Conservation (phyloP, 2,888 invertebrate genomes). For the Schrankia costaestrigalis region DNA sequence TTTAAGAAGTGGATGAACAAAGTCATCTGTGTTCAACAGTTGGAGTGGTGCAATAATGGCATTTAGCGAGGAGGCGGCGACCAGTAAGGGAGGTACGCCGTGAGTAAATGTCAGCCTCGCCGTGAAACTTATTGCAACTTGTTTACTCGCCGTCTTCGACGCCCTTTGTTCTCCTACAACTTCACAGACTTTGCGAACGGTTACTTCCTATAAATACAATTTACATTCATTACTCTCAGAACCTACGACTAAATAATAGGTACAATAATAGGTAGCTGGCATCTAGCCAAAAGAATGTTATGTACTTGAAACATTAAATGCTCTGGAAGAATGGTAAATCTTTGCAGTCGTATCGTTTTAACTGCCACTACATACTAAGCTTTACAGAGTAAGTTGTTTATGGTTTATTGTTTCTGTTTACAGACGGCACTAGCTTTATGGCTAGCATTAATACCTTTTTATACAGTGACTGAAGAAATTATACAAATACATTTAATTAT, state of each 20-base stretch:
- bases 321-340: too few relatives aligned
- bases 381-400: too few relatives aligned
- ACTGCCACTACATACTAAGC: too few relatives aligned
- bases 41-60: constrained; percentile 51
- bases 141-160: constrained; percentile 65
- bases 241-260: constrained; percentile 41
- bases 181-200: constrained; percentile 62
- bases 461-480: too few relatives aligned
- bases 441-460: too few relatives aligned
- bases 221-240: constrained; percentile 58
- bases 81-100: constrained; percentile 30
- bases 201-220: constrained; percentile 65
- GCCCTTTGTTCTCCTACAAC: constrained; percentile 66
- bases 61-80: constrained; percentile 45
- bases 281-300: constrained; percentile 12
- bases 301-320: too few relatives aligned
- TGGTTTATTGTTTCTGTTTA: too few relatives aligned
- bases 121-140: constrained; percentile 72
- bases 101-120: constrained; percentile 49
- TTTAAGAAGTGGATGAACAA: too few relatives aligned
- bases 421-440: too few relatives aligned
- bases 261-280: constrained; percentile 23
- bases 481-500: too few relatives aligned
- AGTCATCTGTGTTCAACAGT: constrained; percentile 29
- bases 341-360: too few relatives aligned